Conservation (phyloP, 2,888 invertebrate genomes). For the Campopleginae sp. region DNA sequence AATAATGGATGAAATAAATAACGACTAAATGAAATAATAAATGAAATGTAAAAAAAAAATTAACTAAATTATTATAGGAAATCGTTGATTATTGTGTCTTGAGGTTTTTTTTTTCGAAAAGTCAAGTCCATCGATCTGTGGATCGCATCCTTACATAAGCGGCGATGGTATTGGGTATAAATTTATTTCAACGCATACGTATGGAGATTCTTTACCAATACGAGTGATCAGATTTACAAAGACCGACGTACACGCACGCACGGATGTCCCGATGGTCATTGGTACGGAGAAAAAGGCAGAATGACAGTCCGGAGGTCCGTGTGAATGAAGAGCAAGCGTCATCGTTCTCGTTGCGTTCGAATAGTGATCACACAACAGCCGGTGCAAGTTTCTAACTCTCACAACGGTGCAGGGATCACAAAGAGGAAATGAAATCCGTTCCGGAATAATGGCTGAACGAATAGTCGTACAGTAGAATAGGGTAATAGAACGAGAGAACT, state of each 20-base stretch:
- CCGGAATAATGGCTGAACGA: constrained; percentile 63
- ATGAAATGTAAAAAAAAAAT: too few relatives aligned
- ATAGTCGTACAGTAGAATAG: constrained; percentile 56
- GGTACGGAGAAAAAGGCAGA: background rate
- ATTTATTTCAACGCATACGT: background rate
- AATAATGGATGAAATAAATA: too few relatives aligned
- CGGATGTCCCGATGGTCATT: background rate
- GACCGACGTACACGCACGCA: background rate
- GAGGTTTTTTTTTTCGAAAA: background rate
- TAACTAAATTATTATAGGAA: too few relatives aligned
- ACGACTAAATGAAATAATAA: too few relatives aligned
- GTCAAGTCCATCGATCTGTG: background rate
- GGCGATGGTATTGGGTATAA: background rate
- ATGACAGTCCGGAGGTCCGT: background rate
- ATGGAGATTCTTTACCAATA: background rate
- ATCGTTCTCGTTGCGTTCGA: constrained; percentile 36
- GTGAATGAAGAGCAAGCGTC: constrained; percentile 26
- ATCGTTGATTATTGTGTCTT: background rate
- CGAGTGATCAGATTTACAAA: background rate
- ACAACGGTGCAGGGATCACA: constrained; percentile 40
- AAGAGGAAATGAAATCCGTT: constrained; percentile 66
- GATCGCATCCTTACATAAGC: background rate
- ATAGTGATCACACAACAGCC: constrained; percentile 46
- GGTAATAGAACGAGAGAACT: constrained; percentile 58
- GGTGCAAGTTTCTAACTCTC: constrained; percentile 62